A percentile compares a stretch with the other conserved stretches of the same genome.
Conservation (phyloP, 2,113 vertebrate genomes). For the Cyrtonyx montezumae region DNA sequence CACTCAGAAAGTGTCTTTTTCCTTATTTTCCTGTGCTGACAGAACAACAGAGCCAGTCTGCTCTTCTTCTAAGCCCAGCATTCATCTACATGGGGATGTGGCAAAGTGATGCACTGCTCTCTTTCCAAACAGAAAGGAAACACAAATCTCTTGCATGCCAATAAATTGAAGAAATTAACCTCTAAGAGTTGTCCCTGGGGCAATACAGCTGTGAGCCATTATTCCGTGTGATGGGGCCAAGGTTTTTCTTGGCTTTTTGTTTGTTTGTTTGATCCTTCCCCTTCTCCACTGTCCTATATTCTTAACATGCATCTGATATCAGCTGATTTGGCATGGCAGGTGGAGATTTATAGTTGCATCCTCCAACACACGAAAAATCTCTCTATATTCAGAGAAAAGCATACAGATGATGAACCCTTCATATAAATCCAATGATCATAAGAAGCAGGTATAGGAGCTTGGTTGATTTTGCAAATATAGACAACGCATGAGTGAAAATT, state of each 20-base stretch:
- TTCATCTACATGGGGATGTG: rapidly evolving
- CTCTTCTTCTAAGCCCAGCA: not conserved
- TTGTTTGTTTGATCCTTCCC: rapidly evolving
- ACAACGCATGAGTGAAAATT: not conserved
- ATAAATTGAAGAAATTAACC: not conserved
- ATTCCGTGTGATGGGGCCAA: not conserved
- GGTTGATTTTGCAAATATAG: not conserved
- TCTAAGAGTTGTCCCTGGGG: not conserved
- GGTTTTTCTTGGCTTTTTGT: not conserved
- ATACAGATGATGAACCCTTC: not conserved
- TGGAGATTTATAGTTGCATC: not conserved
- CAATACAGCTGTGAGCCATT: not conserved
- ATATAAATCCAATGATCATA: not conserved
- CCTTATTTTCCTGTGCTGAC: not conserved
- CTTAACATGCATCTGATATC: not conserved
- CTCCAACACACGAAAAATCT: not conserved
- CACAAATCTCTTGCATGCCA: not conserved
- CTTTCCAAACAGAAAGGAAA: not conserved
- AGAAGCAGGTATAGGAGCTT: not conserved
- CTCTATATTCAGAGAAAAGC: not conserved
- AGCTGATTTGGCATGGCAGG: not conserved
- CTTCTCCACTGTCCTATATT: not conserved
- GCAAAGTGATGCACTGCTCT: not conserved
- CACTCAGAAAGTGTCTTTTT: not conserved
- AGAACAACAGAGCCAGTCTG: not conserved